phyloP scores from a whole-genome alignment of 2,113 vertebrate genomes.

The Arvicanthis niloticus region DNA sequence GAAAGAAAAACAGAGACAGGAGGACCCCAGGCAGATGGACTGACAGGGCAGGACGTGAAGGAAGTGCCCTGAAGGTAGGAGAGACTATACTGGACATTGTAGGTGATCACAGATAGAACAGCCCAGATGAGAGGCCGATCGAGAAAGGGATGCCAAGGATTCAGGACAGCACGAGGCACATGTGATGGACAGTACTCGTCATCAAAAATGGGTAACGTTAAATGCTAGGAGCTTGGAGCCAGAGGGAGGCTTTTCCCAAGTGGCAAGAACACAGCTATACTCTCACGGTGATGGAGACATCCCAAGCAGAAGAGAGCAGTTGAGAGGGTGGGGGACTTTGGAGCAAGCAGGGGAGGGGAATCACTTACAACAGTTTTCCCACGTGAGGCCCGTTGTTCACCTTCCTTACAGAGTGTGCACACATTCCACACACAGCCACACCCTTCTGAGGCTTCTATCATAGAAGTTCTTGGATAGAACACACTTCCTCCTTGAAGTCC shows the following conservation, averaged over 20 bases:
- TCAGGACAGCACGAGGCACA: background rate
- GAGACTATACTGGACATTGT: background rate
- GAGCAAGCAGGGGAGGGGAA: background rate
- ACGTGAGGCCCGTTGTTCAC: background rate
- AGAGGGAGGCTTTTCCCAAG: background rate
- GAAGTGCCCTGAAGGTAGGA: background rate
- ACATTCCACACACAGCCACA: background rate
- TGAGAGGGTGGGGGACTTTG: background rate
- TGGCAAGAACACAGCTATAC: background rate
- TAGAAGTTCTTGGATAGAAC: background rate
- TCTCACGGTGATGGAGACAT: background rate
- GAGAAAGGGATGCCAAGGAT: rapidly evolving
- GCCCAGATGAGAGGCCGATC: rapidly evolving
- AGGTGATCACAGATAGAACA: too few species aligned
- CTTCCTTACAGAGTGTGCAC: background rate
- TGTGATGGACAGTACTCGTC: rapidly evolving
- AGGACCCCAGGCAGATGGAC: background rate
- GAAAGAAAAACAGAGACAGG: background rate
- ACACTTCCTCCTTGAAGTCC: background rate
- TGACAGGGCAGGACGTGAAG: rapidly evolving
- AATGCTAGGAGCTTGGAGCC: too few species aligned
- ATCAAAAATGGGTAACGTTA: background rate
- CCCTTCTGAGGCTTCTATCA: background rate
- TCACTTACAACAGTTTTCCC: background rate
- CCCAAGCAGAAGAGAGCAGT: background rate